These are phyloP conservation scores for Eurypyga helias DNA, from an alignment of 2,113 vertebrate genomes.

Conservation along the genomic window DNA sequence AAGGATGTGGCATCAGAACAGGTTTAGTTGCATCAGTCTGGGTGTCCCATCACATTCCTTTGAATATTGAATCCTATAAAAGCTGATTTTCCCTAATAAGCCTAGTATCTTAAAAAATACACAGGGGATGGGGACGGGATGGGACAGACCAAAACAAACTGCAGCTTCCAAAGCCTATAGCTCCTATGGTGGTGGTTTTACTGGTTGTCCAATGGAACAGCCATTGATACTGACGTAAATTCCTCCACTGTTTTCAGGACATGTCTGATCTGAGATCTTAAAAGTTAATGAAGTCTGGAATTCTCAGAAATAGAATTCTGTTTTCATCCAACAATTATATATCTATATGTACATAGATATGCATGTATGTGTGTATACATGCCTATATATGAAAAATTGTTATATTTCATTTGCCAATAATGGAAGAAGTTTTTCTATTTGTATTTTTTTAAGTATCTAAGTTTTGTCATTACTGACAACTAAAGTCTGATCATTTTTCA, in stretches of 20 bases:
- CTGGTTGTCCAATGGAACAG: background rate
- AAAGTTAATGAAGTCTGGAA: background rate
- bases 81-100: background rate
- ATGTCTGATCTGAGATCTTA: background rate
- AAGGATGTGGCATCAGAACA: background rate
- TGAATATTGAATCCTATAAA: background rate
- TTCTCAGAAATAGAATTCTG: background rate
- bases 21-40: background rate
- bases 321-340: background rate
- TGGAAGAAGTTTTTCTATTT: background rate
- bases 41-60: background rate
- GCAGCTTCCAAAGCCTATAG: background rate
- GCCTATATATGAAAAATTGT: background rate
- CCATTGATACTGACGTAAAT: background rate
- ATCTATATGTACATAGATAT: background rate
- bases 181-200: background rate
- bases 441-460: background rate
- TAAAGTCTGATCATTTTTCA: background rate
- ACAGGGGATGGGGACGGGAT: accelerated
- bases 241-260: background rate
- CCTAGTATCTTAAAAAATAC: background rate
- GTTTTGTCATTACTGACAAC: background rate
- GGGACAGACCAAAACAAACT: no score
- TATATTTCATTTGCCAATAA: background rate
- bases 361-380: background rate